These are phyloP conservation scores for Drosophila persimilis DNA, from an alignment of 1,140 invertebrate genomes.

Conservation along the genomic window DNA sequence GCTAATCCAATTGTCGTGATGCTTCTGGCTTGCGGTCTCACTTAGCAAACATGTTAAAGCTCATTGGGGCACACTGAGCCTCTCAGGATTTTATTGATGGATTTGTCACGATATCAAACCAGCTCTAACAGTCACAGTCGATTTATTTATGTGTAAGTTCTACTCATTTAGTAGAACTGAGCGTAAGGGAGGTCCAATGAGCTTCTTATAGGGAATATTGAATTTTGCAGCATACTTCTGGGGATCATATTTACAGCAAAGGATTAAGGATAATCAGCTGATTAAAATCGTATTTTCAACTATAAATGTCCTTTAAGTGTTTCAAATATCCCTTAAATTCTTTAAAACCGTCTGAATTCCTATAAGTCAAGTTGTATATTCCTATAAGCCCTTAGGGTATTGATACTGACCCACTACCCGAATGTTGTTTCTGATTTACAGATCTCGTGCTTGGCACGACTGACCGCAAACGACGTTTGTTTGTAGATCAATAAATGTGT, in stretches of 20 bases:
- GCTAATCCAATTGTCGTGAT: constrained; percentile 28
- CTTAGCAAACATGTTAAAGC: constrained; percentile 14
- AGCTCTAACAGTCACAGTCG: no score
- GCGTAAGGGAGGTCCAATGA: background rate
- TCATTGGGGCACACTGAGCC: constrained; percentile 13
- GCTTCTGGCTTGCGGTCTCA: constrained; percentile 6
- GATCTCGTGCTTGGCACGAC: constrained; percentile 36
- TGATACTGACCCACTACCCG: constrained; percentile 13
- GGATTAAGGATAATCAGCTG: no score
- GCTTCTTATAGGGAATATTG: background rate
- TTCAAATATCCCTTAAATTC: no score
- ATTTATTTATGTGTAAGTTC: background rate
- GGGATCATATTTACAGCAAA: no score
- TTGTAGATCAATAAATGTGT: constrained; percentile 28
- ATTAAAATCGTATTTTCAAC: no score
- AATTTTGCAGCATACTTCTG: no score
- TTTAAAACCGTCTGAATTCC: no score
- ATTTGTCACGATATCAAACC: constrained; percentile 14
- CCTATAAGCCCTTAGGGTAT: constrained; percentile 10
- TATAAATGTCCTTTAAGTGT: no score
- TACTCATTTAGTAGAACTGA: background rate
- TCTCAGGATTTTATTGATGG: constrained; percentile 7
- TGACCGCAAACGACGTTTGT: constrained; percentile 6
- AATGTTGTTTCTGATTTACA: constrained; percentile 16
- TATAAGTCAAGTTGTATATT: no score